Percentiles rank a stretch among this genome's conserved stretches.
Conservation (phyloP, 2,888 invertebrate species). For the Tortrix viridana region DNA sequence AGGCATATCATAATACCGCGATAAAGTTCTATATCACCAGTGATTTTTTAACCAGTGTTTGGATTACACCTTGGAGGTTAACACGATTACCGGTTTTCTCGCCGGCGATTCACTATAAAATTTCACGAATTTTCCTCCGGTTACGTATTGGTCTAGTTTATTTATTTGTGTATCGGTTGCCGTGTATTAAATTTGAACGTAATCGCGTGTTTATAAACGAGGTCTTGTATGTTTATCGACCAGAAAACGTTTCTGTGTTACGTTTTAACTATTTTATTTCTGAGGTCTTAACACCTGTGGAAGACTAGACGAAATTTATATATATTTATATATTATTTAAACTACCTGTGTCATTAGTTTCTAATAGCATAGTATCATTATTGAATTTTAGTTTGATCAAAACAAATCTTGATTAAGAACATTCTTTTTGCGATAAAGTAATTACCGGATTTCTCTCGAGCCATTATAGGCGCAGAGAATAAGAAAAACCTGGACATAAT, state of each 20-base stretch:
- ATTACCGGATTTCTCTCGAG: slow-evolving; percentile 33
- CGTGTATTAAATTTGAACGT: slow-evolving; percentile 38
- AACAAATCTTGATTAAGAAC: background rate
- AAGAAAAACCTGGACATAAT: too few relatives aligned
- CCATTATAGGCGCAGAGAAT: too few relatives aligned
- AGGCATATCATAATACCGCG: slow-evolving; percentile 61
- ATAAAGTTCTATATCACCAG: slow-evolving; percentile 56
- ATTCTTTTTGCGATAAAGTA: slow-evolving; percentile 27
- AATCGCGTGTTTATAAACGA: slow-evolving; percentile 59
- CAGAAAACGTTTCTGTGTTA: slow-evolving; percentile 33
- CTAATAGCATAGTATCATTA: background rate
- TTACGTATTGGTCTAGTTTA: slow-evolving; percentile 40
- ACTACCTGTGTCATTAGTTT: background rate
- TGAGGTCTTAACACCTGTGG: background rate
- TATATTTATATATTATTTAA: background rate
- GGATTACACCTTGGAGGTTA: slow-evolving; percentile 46
- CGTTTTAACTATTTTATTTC: background rate
- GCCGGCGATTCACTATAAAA: slow-evolving; percentile 3
- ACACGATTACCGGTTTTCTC: background rate
- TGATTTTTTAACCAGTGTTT: slow-evolving; percentile 48
- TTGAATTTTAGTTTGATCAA: background rate
- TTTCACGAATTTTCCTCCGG: slow-evolving; percentile 37
- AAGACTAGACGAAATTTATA: too few relatives aligned
- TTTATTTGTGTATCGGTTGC: slow-evolving; percentile 34
- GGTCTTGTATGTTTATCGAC: slow-evolving; percentile 60